Evolutionary conservation across 2,888 invertebrate genomes (phyloP), one percentile per base, ranked within the genome.

Genomic region (Drosophila fungiperda): DNA sequence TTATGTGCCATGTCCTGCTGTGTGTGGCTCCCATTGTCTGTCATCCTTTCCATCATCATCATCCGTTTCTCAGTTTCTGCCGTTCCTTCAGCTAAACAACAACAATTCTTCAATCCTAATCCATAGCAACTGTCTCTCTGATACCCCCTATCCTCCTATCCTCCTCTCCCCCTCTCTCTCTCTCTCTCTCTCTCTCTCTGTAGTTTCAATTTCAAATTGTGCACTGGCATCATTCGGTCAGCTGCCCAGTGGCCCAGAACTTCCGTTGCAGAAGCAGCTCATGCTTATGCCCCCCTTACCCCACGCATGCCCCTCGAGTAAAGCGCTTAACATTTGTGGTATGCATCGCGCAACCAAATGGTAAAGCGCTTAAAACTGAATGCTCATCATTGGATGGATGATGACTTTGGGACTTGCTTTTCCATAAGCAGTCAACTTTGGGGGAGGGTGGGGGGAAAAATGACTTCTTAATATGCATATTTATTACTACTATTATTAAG

Each of bases 331-430:
- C 72, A 76, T 53, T 76, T 72, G 50, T 49, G 38, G 57, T 62
- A 58, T 67, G 79, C 52, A 61, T 20, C 61, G 29, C 29, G 52
- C 68, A 68, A 36, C 76, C 58, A 72, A 76, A 60, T 76, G 72
- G 55, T 78, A 86, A 84, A 80, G 81, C 80, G 87, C 88, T 83
- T 84, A 83, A 67, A 78, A 69, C 81, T 73, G 81, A 78, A 83
- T 73, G 78, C 76, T 78, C 70, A 73, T 69, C 83, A 73, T 72
- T 66, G 53, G 53, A 3, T n/a, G 36, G 32, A 2, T n/a, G 36
- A 26, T 32, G 59, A 15, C 23, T n/a, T 40, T n/a, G 70, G 58
- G 33, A 62, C 45, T 50, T 64, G 68, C 58, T 53, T 38, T 71
- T 63, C 62, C 62, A 50, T 48, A 33, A 33, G 69, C 62, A 57